phyloP scores from a whole-genome alignment of 2,888 invertebrate species.

The Nowickia ferox region DNA sequence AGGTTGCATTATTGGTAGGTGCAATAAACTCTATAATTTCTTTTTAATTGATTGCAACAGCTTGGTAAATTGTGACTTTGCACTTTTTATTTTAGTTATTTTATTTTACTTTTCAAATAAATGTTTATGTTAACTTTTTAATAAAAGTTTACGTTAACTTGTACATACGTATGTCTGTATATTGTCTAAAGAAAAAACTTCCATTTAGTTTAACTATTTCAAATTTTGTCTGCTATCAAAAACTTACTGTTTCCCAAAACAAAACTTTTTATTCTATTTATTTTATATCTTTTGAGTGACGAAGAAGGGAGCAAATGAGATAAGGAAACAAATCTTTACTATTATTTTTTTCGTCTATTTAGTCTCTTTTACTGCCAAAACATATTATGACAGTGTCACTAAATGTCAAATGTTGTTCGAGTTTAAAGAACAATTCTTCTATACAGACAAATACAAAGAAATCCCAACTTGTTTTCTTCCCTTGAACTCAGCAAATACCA shows the following conservation, averaged over 20 bases:
- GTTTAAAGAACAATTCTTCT: slow-evolving; percentile 49
- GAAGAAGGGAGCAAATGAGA: slow-evolving; percentile 1
- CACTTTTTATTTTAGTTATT: no score
- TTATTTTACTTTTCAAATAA: no score
- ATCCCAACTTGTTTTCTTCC: slow-evolving; percentile 18
- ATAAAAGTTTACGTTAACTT: no score
- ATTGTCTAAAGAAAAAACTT: slow-evolving; percentile 15
- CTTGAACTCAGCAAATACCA: slow-evolving; percentile 35
- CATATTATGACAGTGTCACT: slow-evolving; percentile 71
- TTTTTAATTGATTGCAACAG: no score
- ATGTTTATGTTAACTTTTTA: no score
- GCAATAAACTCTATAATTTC: no score
- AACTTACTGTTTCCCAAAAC: not conserved
- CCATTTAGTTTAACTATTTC: slow-evolving; percentile 13
- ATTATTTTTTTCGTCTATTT: slow-evolving; percentile 1
- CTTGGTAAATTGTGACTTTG: no score
- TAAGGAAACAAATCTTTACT: slow-evolving; percentile 29
- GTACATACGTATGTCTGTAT: not conserved
- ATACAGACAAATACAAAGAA: slow-evolving; percentile 54
- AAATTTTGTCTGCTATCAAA: not conserved
- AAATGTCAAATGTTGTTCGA: slow-evolving; percentile 66
- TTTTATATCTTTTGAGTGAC: slow-evolving; percentile 37
- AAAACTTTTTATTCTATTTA: slow-evolving; percentile 14
- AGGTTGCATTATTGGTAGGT: no score
- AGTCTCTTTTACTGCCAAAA: slow-evolving; percentile 60